These are phyloP conservation scores for Alces alces DNA, from an alignment of 2,113 vertebrate genomes.

Conservation along the genomic window DNA sequence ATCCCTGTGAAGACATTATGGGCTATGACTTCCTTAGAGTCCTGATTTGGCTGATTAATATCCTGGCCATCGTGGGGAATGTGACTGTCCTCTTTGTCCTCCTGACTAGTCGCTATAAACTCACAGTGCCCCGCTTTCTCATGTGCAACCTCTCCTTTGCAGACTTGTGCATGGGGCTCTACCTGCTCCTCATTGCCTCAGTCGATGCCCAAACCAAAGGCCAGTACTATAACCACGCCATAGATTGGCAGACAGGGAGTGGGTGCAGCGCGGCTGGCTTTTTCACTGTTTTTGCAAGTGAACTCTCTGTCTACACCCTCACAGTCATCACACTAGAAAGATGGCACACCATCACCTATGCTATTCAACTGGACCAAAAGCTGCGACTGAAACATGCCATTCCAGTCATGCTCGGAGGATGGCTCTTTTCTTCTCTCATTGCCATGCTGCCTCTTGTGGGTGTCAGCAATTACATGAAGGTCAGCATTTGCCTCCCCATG, in stretches of 20 bases:
- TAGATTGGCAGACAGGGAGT: conserved; percentile 90
- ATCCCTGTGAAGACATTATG: conserved; percentile 94
- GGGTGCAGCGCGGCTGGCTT: conserved; percentile 90
- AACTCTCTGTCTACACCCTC: conserved; percentile 93
- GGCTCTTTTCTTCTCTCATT: conserved; percentile 87
- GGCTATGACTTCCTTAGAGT: conserved; percentile 88
- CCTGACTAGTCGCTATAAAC: conserved; percentile 86
- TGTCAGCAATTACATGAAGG: conserved; percentile 93
- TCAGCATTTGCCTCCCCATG: conserved; percentile 97
- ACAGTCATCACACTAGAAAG: conserved; percentile 91
- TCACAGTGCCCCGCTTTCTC: conserved; percentile 91
- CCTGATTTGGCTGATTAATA: conserved; percentile 90
- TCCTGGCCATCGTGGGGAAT: conserved; percentile 88
- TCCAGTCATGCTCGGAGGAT: conserved; percentile 87
- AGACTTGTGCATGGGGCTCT: conserved; percentile 94
- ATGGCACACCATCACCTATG: conserved; percentile 94
- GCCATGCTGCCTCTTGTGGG: conserved; percentile 89
- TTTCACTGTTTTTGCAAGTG: conserved; percentile 92
- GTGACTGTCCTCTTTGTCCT: conserved; percentile 86
- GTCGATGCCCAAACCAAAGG: conserved; percentile 87
- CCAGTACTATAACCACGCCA: conserved; percentile 94
- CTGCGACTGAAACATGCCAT: conserved; percentile 85
- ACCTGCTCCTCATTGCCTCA: conserved; percentile 90
- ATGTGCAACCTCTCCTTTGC: conserved; percentile 95
- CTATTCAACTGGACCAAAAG: conserved; percentile 89